phyloP scores from a whole-genome alignment of 2,888 invertebrate genomes.

The Schizotus pectinicornis region DNA sequence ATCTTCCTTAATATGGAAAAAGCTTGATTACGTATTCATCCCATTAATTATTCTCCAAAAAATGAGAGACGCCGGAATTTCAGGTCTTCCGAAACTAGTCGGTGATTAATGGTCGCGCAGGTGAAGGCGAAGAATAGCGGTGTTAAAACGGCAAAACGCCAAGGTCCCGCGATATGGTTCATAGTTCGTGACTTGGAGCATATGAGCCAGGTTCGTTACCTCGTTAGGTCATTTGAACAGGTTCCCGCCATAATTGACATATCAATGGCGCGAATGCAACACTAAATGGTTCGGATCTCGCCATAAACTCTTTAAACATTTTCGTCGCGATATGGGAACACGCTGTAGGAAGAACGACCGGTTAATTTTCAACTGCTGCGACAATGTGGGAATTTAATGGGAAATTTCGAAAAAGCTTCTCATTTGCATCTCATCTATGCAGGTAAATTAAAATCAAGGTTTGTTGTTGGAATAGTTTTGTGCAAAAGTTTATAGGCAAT shows the following conservation, averaged over 20 bases:
- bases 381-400: no score
- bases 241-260: slow-evolving; percentile 52
- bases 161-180: slow-evolving; percentile 37
- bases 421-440: no score
- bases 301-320: slow-evolving; percentile 37
- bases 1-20: slow-evolving; percentile 16
- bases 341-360: no score
- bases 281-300: slow-evolving; percentile 45
- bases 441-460: no score
- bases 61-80: neutral
- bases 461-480: slow-evolving; percentile 13
- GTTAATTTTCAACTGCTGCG: no score
- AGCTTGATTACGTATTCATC: neutral
- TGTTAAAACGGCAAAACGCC: neutral
- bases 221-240: slow-evolving; percentile 48
- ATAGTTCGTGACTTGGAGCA: slow-evolving; percentile 46
- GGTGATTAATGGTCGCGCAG: slow-evolving; percentile 8
- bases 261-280: slow-evolving; percentile 50
- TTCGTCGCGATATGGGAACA: slow-evolving; percentile 35
- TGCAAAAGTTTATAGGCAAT: slow-evolving; percentile 34
- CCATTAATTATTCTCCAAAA: neutral
- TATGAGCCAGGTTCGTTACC: slow-evolving; percentile 41
- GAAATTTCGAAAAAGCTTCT: no score
- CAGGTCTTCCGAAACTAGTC: neutral
- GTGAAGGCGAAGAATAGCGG: neutral